Evolutionary conservation across 2,113 vertebrate species (phyloP), one percentile per base, ranked within the genome.

Genomic region (Alligator mississippiensis): DNA sequence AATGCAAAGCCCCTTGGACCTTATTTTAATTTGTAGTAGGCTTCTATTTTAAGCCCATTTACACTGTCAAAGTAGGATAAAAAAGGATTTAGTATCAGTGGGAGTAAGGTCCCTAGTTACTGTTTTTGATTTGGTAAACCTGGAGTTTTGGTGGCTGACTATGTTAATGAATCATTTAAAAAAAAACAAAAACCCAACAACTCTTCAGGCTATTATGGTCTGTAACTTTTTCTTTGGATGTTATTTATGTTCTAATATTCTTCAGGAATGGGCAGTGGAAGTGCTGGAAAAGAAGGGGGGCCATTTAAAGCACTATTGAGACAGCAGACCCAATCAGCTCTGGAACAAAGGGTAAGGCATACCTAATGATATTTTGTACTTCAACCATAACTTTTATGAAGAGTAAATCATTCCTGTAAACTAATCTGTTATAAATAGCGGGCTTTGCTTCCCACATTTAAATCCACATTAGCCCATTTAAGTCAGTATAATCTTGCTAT

Each of bases 241-340:
- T 97, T 83, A 81, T 95, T 97, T 97, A 81, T 82, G 85, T 98
- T 89, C 97, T 95, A 87, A 89, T 97, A 94, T 93, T 97, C 97
- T 97, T 92, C 97, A 99, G 99, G 99, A 97, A 99, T 99, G 99
- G 99, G 99, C 96, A 99, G 99, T 95, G 99, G 99, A 92, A 99
- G 99, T 88, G 99, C 98, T 77, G 99, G 99, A 93, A 99, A 99
- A 98, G 99, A 99, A 96, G 99, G 98, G 55, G 99, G 98, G 80
- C 98, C 99, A 47, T 98, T 99, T 97, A 99, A 99, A 98, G 98
- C 98, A 77, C 98, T 99, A 21, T 97, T 99, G 92, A 98, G 99
- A 93, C 99, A 99, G 79, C 99, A 99, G 98, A 99, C 99, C 1
- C 99, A 99, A 93, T 98, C 99, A 22, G 99, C 99, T 79, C 96